Evolutionary conservation across 2,113 vertebrate species (phyloP).

Genomic region (Ellobius talpinus): DNA sequence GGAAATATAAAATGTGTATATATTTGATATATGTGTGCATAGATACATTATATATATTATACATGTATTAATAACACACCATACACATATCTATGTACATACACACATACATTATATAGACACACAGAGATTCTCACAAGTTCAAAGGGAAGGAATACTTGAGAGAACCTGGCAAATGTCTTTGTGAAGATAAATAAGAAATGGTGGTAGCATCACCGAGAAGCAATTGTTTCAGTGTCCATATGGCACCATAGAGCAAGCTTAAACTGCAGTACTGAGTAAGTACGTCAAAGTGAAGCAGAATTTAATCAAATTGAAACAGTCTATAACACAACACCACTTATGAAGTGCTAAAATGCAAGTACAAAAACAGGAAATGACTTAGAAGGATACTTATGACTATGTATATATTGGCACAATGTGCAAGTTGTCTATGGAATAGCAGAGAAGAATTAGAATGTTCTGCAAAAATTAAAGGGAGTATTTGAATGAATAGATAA

Average conservation of each 20-base stretch:
- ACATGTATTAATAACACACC: background rate
- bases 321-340: background rate
- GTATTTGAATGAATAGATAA: background rate
- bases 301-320: conserved; percentile 21
- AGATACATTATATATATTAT: background rate
- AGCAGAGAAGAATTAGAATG: background rate
- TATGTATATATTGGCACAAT: background rate
- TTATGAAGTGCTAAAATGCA: background rate
- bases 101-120: background rate
- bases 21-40: background rate
- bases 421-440: background rate
- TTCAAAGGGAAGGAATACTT: background rate
- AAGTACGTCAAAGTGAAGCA: conserved; percentile 1
- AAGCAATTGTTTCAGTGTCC: background rate
- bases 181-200: background rate
- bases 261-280: background rate
- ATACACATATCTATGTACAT: background rate
- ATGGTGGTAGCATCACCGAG: background rate
- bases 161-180: background rate
- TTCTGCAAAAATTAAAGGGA: background rate
- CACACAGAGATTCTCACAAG: background rate
- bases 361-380: background rate
- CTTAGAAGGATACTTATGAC: background rate
- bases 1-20: background rate
- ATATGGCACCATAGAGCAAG: background rate